phyloP scores from a whole-genome alignment of 2,888 invertebrate genomes.

The Dryadula phaetusa region DNA sequence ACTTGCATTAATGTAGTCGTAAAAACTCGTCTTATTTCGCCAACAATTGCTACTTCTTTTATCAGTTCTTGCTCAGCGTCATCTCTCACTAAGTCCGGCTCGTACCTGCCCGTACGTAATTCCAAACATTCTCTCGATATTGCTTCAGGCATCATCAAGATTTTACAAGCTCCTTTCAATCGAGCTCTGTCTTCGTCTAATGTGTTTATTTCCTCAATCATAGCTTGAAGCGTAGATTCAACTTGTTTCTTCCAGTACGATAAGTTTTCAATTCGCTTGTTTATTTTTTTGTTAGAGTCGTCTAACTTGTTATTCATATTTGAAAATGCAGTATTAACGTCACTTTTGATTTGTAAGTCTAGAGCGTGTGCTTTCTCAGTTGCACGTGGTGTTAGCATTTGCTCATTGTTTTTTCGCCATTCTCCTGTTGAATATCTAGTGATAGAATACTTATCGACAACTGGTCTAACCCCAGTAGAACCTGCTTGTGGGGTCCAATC shows the following conservation, averaged over 20 bases:
- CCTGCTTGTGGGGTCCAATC: slow-evolving; percentile 90
- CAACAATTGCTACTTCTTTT: slow-evolving; percentile 89
- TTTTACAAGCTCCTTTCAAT: slow-evolving; percentile 87
- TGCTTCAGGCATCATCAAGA: slow-evolving; percentile 88
- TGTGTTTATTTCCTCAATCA: slow-evolving; percentile 86
- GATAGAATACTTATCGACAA: slow-evolving; percentile 91
- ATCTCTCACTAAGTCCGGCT: slow-evolving; percentile 91
- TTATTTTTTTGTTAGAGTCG: slow-evolving; percentile 69
- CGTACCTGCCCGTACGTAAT: slow-evolving; percentile 87
- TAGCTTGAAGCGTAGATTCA: slow-evolving; percentile 85
- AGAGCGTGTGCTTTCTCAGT: slow-evolving; percentile 64
- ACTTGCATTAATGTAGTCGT: slow-evolving; percentile 86
- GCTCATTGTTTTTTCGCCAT: slow-evolving; percentile 87
- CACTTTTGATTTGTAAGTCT: slow-evolving; percentile 58
- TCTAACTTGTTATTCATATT: slow-evolving; percentile 80
- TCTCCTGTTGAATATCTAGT: slow-evolving; percentile 89
- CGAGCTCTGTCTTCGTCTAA: slow-evolving; percentile 86
- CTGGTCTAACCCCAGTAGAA: slow-evolving; percentile 89
- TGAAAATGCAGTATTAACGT: slow-evolving; percentile 83
- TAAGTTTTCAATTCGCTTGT: slow-evolving; percentile 69
- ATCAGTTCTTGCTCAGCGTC: slow-evolving; percentile 92
- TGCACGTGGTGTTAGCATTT: slow-evolving; percentile 70
- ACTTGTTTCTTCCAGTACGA: slow-evolving; percentile 88
- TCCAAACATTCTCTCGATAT: slow-evolving; percentile 90
- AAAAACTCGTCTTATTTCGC: slow-evolving; percentile 87